Evolutionary conservation across 2,113 vertebrate genomes (phyloP), one percentile per base, ranked within the genome.

Genomic region (Triplophysa tibetana): DNA sequence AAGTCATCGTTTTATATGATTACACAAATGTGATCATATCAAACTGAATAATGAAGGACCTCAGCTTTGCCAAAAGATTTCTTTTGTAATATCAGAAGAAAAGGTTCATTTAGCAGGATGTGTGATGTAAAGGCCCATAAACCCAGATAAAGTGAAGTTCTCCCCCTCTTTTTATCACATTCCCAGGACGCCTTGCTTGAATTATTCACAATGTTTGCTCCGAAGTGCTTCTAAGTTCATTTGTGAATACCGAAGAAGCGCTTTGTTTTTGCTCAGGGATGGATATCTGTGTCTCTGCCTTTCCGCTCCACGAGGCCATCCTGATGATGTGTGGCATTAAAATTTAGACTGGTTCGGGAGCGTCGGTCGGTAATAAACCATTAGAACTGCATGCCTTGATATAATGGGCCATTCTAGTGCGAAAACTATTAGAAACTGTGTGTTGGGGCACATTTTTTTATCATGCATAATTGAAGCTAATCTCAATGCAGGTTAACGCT

Each of bases 31-130:
- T 16, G 66, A 16, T 21, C 38, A 1, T 38, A 58, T 41, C 29
- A 2, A 41, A 41, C 33, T 16, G 23, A 21, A 17, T 19, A 14
- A 50, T 70, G 26, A 24, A 73, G 33, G 19, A 17, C 33, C 60
- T 60, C 54, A 60, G 54, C 14, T 11, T 17, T 54, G 17, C 16
- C 29, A 70, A 58, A 41, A 52, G 52, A 58, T 72, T 72, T 38
- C 0, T 60, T 61, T 61, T 60, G 56, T 60, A 60, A 13, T 21
- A 60, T 73, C 70, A 16, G 24, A 16, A 73, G 69, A 72, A 60
- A 73, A 60, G 70, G 54, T 73, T 73, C 70, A 73, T 73, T 73
- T 73, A 73, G 70, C 54, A 73, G 33, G 19, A 73, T 73, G 41
- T 43, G 33, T 21, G 14, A 61, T 43, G 19, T 43, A 38, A 73